Base-by-base conservation (phyloP, 2,888 invertebrate genomes). In the Aradus depressus region DNA sequence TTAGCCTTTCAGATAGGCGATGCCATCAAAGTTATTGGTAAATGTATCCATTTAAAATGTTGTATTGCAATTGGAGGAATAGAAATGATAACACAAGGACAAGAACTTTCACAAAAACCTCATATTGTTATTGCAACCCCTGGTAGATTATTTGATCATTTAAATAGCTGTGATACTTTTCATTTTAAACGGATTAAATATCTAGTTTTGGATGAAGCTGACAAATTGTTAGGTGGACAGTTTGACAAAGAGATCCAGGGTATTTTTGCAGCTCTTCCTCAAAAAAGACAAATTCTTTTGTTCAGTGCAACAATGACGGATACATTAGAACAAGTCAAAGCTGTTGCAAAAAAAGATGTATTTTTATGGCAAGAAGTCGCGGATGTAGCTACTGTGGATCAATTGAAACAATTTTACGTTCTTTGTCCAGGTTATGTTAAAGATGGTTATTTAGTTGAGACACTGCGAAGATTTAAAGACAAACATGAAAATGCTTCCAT, bases 121-220 rank as follows among this genome's bases (percentile, higher is more conserved):
- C 97, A 98, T 66, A 81, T 98, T 60, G 87, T 98, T 2, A 85
- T 98, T 0, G 90, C 96, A 0, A 97, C 97, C 66, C 97, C 98
- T 0, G 98, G 98, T 1, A 67, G 96, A 16, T 69, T 98, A 32
- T 89, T 90, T 0, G 97, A 97, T 68, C 93, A 95, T 65, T 74
- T 97, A 8, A 80, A 84, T 47, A 89, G 88, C 60, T 89, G 90
- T 64, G 75, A 86, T 59, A 87, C 86, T 14, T 86, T 87, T 63
- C 77, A 79, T 2, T 76, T 93, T 59, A 78, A 78, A 60, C 81
- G 78, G 61, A 76, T 92, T 1, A 80, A 84, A 63, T 90, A 83
- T 71, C 70, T 97, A 60, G 93, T 98, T 0, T 68, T 98, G 47
- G 98, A 99, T 70, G 98, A 99, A 72, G 98, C 97, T 26, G 98